phyloP scores from a whole-genome alignment of 2,113 vertebrate species.

The Trochalopteron elliotii region DNA sequence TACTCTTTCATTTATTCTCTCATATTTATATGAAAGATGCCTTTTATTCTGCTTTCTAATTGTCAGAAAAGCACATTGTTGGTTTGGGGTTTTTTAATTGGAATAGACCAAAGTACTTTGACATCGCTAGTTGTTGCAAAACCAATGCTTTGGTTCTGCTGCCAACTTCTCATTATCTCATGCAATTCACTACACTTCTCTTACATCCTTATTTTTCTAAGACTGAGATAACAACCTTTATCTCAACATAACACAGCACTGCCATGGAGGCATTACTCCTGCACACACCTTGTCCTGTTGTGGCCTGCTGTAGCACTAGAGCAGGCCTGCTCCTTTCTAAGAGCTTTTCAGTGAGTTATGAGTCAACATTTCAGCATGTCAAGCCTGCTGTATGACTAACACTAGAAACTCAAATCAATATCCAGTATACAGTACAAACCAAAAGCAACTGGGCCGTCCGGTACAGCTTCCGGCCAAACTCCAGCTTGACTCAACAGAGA shows the following conservation, averaged over 20 bases:
- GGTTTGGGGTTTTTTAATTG: not conserved
- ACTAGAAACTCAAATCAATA: not conserved
- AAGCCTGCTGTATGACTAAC: not conserved
- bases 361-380: not conserved
- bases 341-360: not conserved
- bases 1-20: constrained; percentile 15
- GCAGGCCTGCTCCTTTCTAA: not conserved
- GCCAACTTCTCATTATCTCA: not conserved
- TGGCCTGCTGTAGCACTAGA: not conserved
- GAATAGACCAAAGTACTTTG: not conserved
- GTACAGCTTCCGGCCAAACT: not conserved
- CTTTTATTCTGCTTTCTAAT: not conserved
- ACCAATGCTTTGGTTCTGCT: not conserved
- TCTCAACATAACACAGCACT: not conserved
- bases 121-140: not conserved
- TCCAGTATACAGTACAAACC: not conserved
- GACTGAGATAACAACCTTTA: not conserved
- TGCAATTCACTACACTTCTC: not conserved
- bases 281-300: not conserved
- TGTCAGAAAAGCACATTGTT: not conserved
- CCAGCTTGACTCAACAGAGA: not conserved
- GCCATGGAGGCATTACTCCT: not conserved
- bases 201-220: not conserved
- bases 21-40: not conserved
- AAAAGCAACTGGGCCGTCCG: not conserved